Evolutionary conservation across 2,797 vertebrate species (phyloP).

Genomic region (Pseudomugil tenellus): DNA sequence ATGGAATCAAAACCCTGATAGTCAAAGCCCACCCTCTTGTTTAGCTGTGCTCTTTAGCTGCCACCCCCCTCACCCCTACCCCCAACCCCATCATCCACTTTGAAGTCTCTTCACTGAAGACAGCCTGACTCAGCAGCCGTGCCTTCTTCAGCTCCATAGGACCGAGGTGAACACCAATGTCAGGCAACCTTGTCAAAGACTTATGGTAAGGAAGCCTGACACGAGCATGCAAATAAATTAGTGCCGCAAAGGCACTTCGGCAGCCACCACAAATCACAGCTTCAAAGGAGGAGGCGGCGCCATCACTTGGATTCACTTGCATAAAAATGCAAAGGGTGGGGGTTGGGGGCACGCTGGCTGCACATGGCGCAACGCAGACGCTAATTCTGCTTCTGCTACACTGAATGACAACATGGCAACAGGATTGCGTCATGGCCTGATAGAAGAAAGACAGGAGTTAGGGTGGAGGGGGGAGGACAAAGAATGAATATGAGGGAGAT

Average conservation of each 20-base stretch:
- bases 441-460: conserved; percentile 49
- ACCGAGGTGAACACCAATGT: conserved; percentile 74
- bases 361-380: conserved; percentile 38
- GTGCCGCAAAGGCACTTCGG: conserved; percentile 32
- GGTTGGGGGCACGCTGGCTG: not conserved
- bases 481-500: conserved; percentile 27
- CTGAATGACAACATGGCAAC: conserved; percentile 77
- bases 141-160: conserved; percentile 33
- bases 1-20: conserved; percentile 71
- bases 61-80: conserved; percentile 31
- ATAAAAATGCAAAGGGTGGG: conserved; percentile 4
- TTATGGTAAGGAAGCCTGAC: conserved; percentile 51
- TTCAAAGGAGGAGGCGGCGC: conserved; percentile 37
- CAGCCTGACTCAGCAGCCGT: conserved; percentile 69
- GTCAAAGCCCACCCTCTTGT: conserved; percentile 37
- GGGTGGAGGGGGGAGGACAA: conserved; percentile 21
- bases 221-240: conserved; percentile 66
- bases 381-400: conserved; percentile 76
- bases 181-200: conserved; percentile 73
- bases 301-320: conserved; percentile 6
- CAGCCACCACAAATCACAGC: conserved; percentile 52
- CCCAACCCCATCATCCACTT: conserved; percentile 28
- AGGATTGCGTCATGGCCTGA: conserved; percentile 73
- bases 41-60: conserved; percentile 13
- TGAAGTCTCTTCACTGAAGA: conserved; percentile 49